Percentiles rank a stretch among this genome's conserved stretches.
These are phyloP conservation scores for Morinoia aosen DNA, from an alignment of 2,888 invertebrate species.

Conservation along the genomic window DNA sequence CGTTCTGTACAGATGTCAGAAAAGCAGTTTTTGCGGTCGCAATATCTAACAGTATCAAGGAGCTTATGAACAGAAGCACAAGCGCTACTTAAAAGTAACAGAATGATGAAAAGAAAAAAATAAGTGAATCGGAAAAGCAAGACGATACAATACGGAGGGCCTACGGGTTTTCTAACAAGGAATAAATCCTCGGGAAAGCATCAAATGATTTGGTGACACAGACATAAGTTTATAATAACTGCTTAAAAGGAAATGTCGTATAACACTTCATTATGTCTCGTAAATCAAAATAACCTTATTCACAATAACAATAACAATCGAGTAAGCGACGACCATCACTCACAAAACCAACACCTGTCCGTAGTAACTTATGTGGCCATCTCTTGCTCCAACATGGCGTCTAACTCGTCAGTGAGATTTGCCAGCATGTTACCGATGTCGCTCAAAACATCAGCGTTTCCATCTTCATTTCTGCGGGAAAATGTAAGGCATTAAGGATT, in stretches of 20 bases:
- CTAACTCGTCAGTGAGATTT: constrained; percentile 95
- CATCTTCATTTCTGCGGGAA: constrained; percentile 55
- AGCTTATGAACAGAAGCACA: neutral
- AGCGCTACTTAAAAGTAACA: neutral
- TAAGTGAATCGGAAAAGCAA: neutral
- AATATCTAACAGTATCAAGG: neutral
- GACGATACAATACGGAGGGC: neutral
- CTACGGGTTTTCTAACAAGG: neutral
- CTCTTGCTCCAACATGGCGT: constrained; percentile 81
- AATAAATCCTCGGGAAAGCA: neutral
- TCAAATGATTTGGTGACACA: neutral
- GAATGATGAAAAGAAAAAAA: neutral
- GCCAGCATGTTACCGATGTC: constrained; percentile 99
- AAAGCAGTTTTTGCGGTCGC: neutral
- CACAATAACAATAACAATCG: constrained; percentile 4
- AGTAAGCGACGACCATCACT: neutral
- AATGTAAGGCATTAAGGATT: neutral
- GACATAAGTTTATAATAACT: neutral
- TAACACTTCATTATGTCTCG: constrained; percentile 3
- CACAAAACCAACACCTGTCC: neutral
- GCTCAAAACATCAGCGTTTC: constrained; percentile 87
- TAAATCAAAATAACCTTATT: neutral
- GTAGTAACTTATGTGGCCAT: constrained; percentile 55
- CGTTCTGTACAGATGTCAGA: neutral
- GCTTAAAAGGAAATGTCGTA: neutral